Base-by-base conservation (phyloP, 1,140 invertebrate genomes). In the Meteorus sp. region DNA sequence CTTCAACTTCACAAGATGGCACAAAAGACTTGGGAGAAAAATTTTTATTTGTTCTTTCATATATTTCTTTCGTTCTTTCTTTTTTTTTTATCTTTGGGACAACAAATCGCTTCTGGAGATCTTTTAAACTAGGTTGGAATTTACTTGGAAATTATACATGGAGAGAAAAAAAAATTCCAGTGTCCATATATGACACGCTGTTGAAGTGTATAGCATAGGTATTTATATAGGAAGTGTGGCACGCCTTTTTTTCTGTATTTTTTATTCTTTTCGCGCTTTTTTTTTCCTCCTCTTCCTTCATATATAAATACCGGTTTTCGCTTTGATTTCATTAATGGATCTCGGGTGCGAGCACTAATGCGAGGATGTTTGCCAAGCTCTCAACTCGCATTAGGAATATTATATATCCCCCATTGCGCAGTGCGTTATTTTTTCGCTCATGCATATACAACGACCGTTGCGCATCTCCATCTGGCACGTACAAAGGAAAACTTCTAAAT, bases 251-350 rank as follows among this genome's bases (percentile, higher is more conserved):
- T 5, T 29, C 27, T 29, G n/a, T n/a, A n/a, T n/a, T n/a, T n/a
- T n/a, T n/a, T n/a, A n/a, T n/a, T n/a, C n/a, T n/a, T n/a, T n/a
- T n/a, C 20, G n/a, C 50, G 20, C 50, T 33, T 52, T 9, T 31
- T 11, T 52, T 5, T 29, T 9, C 9, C n/a, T n/a, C n/a, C n/a
- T n/a, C n/a, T n/a, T n/a, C n/a, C 41, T 17, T 43, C 41, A 31
- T 31, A 37, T 17, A 11, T 50, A 48, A 37, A 58, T 51, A 39
- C 37, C 53, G 47, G 55, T 57, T n/a, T n/a, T 57, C 57, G 65
- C 71, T 72, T 72, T 68, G 65, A 70, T 73, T 71, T 70, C 68
- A 71, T 73, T 71, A 71, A 73, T 71, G 71, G 66, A 69, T 70
- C 68, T n/a, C n/a, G n/a, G n/a, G 64, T 62, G 63, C 70, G 59